A percentile compares a stretch with the other conserved stretches of the same genome.
phyloP scores from a whole-genome alignment of 2,888 invertebrate species.

The Ypsolopha scabrella region DNA sequence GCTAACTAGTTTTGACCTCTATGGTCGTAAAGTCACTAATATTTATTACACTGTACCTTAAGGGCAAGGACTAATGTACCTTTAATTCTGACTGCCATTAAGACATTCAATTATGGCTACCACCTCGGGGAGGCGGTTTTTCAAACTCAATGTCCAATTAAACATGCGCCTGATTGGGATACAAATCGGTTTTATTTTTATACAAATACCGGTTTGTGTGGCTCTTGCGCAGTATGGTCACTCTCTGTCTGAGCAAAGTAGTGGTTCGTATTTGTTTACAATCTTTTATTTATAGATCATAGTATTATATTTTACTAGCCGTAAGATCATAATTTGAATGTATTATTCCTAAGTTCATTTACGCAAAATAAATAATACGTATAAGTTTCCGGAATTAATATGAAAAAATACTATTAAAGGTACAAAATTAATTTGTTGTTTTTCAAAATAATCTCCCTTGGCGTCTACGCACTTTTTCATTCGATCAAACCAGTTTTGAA shows the following conservation, averaged over 20 bases:
- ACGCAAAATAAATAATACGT: too few species aligned
- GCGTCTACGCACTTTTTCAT: too few species aligned
- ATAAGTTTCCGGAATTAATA: too few species aligned
- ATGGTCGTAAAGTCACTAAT: background rate
- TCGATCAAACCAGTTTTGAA: too few species aligned
- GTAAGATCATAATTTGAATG: too few species aligned
- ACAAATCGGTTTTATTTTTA: conserved; percentile 1
- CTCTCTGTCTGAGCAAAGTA: background rate
- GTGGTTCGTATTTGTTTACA: too few species aligned
- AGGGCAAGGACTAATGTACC: conserved; percentile 13
- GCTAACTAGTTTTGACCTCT: background rate
- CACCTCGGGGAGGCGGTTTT: conserved; percentile 5
- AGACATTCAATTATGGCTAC: conserved; percentile 20
- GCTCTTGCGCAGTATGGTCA: background rate
- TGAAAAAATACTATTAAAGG: too few species aligned
- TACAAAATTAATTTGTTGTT: too few species aligned
- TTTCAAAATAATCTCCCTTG: too few species aligned
- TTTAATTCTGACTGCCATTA: conserved; percentile 15
- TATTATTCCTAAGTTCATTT: too few species aligned
- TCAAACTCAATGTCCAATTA: background rate
- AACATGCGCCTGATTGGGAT: background rate
- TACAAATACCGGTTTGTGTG: background rate
- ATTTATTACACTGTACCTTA: conserved; percentile 6
- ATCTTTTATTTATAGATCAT: too few species aligned
- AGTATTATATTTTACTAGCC: too few species aligned